Evolutionary conservation across 2,113 vertebrate species (phyloP), one percentile per base, ranked within the genome.

Genomic region (Nematolebias whitei): DNA sequence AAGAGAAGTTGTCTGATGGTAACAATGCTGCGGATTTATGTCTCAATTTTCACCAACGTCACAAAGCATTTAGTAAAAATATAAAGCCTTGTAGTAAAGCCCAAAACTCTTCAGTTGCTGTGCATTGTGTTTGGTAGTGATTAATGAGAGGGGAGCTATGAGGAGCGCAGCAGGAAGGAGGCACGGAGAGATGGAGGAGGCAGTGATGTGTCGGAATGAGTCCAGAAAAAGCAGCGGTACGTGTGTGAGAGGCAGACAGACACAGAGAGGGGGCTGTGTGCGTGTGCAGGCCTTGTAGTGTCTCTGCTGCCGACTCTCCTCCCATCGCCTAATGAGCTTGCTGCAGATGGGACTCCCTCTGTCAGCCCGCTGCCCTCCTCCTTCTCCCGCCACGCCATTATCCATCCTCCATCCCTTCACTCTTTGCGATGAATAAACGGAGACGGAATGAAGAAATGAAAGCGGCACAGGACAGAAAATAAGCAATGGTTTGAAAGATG

Each of bases 291-390:
- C 66, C 65, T 80, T 12, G 59, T 62, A 72, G 79, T 71, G 77
- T 59, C 68, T 75, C 71, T 74, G 74, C 63, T 1, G 24, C 80
- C 1, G 60, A 70, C 68, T 82, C 74, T 64, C 78, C 78, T 78
- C 74, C 76, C 65, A 50, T 80, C 79, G 60, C 75, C 83, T 88
- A 88, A 89, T 87, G 86, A 88, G 85, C 83, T 69, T 10, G 43
- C 81, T 86, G 78, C 85, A 84, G 80, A 86, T 86, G 86, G 87
- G 85, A 82, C 86, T 86, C 68, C 76, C 87, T 89, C 86, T 84
- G 80, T 88, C 80, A 79, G 71, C 81, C 65, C 56, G 12, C 71
- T 59, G 35, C 65, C 62, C 63, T 59, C 63, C 73, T 43, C 49
- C 54, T 32, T 51, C 32, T 35, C 23, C 65, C 74, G 56, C 56